Conservation (phyloP, 2,888 invertebrate species). For the Epinotia bilunana region DNA sequence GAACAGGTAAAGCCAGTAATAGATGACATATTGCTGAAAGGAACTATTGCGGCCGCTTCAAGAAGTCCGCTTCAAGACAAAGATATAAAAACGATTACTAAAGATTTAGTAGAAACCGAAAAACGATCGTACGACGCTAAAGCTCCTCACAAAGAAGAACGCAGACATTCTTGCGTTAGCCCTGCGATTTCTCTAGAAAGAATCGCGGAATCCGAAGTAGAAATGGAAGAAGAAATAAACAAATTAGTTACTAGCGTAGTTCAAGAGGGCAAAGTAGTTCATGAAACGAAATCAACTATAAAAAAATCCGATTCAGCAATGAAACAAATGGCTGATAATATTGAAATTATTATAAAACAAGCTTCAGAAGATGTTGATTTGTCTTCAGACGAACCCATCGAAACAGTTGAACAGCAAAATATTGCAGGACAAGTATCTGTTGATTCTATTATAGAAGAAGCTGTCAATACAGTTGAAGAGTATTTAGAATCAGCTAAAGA, state of each 20-base stretch:
- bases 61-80: slow-evolving; percentile 73
- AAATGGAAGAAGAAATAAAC: slow-evolving; percentile 72
- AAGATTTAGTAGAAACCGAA: slow-evolving; percentile 74
- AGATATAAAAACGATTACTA: slow-evolving; percentile 69
- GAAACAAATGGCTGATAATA: slow-evolving; percentile 83
- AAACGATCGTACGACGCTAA: slow-evolving; percentile 79
- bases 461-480: slow-evolving; percentile 74
- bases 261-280: slow-evolving; percentile 51
- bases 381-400: slow-evolving; percentile 71
- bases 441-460: slow-evolving; percentile 79
- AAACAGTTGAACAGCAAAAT: slow-evolving; percentile 58
- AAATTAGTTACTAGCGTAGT: slow-evolving; percentile 52
- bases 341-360: slow-evolving; percentile 81
- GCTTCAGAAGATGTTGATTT: slow-evolving; percentile 78
- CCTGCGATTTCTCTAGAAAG: slow-evolving; percentile 79
- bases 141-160: slow-evolving; percentile 76
- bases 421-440: slow-evolving; percentile 74
- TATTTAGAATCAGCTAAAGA: slow-evolving; percentile 63
- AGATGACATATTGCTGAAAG: slow-evolving; percentile 76
- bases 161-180: slow-evolving; percentile 79
- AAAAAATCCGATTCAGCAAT: slow-evolving; percentile 81
- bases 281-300: slow-evolving; percentile 59
- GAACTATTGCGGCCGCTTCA: slow-evolving; percentile 70
- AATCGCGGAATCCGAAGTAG: slow-evolving; percentile 78
- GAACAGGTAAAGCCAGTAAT: slow-evolving; percentile 77